Base-by-base conservation (phyloP, 2,888 invertebrate species). In the Archips crataeganus region DNA sequence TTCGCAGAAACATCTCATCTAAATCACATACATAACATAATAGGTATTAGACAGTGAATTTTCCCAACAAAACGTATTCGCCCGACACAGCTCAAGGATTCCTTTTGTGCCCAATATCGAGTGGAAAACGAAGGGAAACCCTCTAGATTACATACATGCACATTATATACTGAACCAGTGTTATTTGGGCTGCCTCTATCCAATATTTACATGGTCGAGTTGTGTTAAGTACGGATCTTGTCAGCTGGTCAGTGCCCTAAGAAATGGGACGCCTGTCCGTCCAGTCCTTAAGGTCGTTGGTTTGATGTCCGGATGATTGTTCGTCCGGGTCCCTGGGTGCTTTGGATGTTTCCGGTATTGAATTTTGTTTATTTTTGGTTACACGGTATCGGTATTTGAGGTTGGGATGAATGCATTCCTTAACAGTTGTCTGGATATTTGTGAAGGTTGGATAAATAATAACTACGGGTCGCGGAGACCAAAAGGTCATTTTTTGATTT, bases 71-170 rank as follows among this genome's bases (percentile, higher is more conserved):
- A 67, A 62, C 72, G 72, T 67, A 57, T 71, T 59, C 63, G 2
- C 34, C 42, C 23, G 67, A 45, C 47, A 72, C 54, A 54, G 57
- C 62, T 72, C 67, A 63, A 62, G 57, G 63, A 36, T 68, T 68
- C 72, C 72, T 72, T 70, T 72, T 72, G 67, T 72, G 57, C 47
- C 32, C 47, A 72, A 72, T 72, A 72, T 68, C 72, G 67, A 72
- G 72, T 72, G 67, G 72, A 72, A 72, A 72, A 68, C 72, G 72
- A 67, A 72, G 45, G 67, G 67, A 72, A 72, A 68, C 67, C 72
- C 57, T 60, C 23, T 42, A 72, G 67, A 72, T 72, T 72, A 72
- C 72, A 72, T 57, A 68, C 63, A 72, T 62, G 62, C 65, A 71
- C 71, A 65, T 66, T 71, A 71, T 65, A 68, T 57, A 68, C 57